Conservation (phyloP, 2,888 invertebrate genomes). For the Drosophila mulleri region DNA sequence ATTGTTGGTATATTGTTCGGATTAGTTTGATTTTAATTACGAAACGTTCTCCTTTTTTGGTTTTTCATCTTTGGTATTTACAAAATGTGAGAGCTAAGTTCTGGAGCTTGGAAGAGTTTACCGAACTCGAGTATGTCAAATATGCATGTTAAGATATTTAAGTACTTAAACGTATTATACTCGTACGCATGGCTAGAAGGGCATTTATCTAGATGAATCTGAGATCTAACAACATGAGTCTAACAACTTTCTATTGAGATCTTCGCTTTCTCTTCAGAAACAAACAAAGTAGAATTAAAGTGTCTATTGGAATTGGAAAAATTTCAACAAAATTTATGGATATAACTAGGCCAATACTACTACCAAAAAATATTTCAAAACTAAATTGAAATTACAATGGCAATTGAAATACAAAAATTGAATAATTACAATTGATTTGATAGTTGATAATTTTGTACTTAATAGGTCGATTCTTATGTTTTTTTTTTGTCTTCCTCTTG, state of each 20-base stretch:
- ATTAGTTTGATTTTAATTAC: constrained; percentile 28
- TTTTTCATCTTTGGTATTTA: constrained; percentile 18
- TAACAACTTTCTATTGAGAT: constrained; percentile 9
- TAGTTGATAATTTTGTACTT: constrained; percentile 45
- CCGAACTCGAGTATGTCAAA: constrained; percentile 29
- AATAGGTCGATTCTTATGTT: constrained; percentile 38
- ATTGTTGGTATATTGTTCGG: constrained; percentile 33
- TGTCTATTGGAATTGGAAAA: constrained; percentile 15
- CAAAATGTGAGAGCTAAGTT: constrained; percentile 37
- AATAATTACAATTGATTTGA: constrained; percentile 33
- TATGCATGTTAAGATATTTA: constrained; percentile 19
- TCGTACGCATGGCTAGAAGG: constrained; percentile 1
- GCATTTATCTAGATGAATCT: constrained; percentile 3
- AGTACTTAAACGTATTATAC: background rate
- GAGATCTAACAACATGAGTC: constrained; percentile 6
- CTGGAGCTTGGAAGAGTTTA: constrained; percentile 59
- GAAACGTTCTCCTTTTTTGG: constrained; percentile 12
- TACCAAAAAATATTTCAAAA: constrained; percentile 1
- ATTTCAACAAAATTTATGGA: constrained; percentile 2
- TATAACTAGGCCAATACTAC: constrained; percentile 30
- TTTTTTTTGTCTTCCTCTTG: background rate
- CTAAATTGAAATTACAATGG: background rate
- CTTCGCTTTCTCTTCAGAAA: constrained; percentile 1
- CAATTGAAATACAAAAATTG: constrained; percentile 20
- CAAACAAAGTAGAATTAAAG: constrained; percentile 22